A percentile compares a stretch with the other conserved stretches of the same genome.
Conservation (phyloP, 2,888 invertebrate genomes). For the Xestia sexstrigata region DNA sequence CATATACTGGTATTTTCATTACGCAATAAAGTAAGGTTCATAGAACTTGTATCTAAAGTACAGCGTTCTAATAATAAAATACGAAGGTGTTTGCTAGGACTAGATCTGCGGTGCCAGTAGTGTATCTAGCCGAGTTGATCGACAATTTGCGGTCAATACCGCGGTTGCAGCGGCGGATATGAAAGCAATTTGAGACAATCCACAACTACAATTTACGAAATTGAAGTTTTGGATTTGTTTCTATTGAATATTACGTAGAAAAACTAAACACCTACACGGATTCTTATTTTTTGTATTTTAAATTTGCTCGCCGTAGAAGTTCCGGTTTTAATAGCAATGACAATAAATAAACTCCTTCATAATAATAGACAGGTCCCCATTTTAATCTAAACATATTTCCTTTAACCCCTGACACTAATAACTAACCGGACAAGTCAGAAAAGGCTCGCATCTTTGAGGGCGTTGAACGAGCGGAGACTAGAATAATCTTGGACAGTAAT, state of each 20-base stretch:
- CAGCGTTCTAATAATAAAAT: conserved; percentile 65
- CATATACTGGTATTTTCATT: conserved; percentile 57
- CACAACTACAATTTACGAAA: conserved; percentile 55
- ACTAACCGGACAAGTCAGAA: conserved; percentile 40
- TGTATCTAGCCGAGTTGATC: conserved; percentile 67
- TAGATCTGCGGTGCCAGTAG: conserved; percentile 47
- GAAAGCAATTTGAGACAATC: conserved; percentile 76
- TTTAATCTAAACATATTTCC: conserved; percentile 38
- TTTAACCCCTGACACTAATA: conserved; percentile 58
- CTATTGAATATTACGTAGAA: conserved; percentile 6
- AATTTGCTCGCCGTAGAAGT: background rate
- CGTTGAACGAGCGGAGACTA: conserved; percentile 55
- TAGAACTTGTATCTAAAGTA: conserved; percentile 61
- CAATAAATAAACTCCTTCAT: background rate
- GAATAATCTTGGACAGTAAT: conserved; percentile 55
- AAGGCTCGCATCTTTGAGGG: conserved; percentile 52
- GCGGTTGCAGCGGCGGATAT: conserved; percentile 76
- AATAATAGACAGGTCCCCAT: conserved; percentile 9
- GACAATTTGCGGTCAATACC: conserved; percentile 73
- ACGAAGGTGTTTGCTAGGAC: conserved; percentile 55
- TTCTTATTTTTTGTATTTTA: background rate
- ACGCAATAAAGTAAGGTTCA: conserved; percentile 63
- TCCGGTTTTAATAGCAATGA: background rate
- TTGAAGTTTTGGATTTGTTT: conserved; percentile 43
- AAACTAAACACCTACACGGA: background rate